Base-by-base conservation (phyloP, 2,888 invertebrate genomes). In the Polydrusus cervinus region DNA sequence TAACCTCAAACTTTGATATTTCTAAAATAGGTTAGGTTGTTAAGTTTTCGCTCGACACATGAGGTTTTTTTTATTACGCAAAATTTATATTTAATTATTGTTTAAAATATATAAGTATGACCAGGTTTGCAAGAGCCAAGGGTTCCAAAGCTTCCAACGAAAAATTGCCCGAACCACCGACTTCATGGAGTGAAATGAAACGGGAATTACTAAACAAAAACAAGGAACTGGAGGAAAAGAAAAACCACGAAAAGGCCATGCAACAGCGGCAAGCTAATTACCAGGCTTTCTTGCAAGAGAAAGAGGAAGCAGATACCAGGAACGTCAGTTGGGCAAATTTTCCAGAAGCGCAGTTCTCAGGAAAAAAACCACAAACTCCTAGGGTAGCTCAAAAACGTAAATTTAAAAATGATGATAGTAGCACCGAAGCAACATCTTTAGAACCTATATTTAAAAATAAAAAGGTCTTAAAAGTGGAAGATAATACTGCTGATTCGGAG, bases 71-170 rank as follows among this genome's bases (percentile, higher is more conserved):
- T 16, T 55, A 40, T 38, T 9, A 38, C 1, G 40, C 45, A 64
- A 64, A n/a, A n/a, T n/a, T n/a, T n/a, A n/a, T n/a, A n/a, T n/a
- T n/a, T n/a, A n/a, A n/a, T n/a, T n/a, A n/a, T n/a, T n/a, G 30
- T 25, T 18, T 13, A 61, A 61, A 38, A 38, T 25, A 20, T 11
- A 38, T 20, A 40, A 66, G 47, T 53, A 94, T 94, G 94, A 94
- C 93, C 6, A 88, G 94, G 79, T 94, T 92, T 88, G 92, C 94
- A 30, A 88, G 94, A 85, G 92, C 93, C 0, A 92, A 91, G 84
- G 93, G 94, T 43, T 93, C 93, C 0, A 94, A 94, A 86, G 87
- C 93, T 6, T 93, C 93, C 3, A 94, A 94, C 83, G 92, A 92
- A 83, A 90, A 90, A 79, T 82, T 90, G 13, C 92, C 92, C 0